These are phyloP conservation scores for Sepiola atlantica DNA, from an alignment of 2,888 invertebrate genomes.

Conservation along the genomic window DNA sequence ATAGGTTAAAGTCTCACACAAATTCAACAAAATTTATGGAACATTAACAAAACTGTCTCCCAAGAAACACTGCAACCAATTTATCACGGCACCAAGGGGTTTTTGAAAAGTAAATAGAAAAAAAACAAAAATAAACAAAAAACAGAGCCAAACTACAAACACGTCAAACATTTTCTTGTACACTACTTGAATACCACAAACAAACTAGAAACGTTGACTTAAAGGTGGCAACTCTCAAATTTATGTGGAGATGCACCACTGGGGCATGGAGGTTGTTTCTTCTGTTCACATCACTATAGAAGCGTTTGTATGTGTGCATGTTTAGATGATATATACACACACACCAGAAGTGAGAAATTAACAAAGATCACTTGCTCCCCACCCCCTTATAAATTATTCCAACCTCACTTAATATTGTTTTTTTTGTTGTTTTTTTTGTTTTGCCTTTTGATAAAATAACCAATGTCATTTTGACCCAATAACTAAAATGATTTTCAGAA, in stretches of 20 bases:
- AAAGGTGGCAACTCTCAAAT: constrained; percentile 43
- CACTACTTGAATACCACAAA: constrained; percentile 48
- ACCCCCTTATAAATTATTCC: constrained; percentile 35
- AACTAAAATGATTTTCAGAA: constrained; percentile 12
- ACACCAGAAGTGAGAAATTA: background rate
- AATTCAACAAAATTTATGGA: constrained; percentile 47
- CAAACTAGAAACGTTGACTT: constrained; percentile 46
- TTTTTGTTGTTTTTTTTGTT: background rate
- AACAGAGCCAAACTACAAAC: constrained; percentile 44
- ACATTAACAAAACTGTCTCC: constrained; percentile 47
- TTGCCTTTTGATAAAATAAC: background rate
- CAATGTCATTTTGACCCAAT: constrained; percentile 19
- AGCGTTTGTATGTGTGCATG: background rate
- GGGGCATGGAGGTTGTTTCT: constrained; percentile 44
- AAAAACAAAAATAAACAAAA: constrained; percentile 22
- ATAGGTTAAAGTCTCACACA: constrained; percentile 44
- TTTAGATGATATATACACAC: background rate
- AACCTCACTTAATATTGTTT: constrained; percentile 25
- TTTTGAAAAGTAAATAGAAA: background rate
- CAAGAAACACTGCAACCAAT: constrained; percentile 45
- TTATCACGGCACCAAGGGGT: constrained; percentile 48
- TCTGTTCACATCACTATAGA: background rate
- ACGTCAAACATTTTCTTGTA: constrained; percentile 45
- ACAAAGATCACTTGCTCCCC: constrained; percentile 12
- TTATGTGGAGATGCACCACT: constrained; percentile 43